phyloP scores from a whole-genome alignment of 2,113 vertebrate species.

The Phycodurus eques region DNA sequence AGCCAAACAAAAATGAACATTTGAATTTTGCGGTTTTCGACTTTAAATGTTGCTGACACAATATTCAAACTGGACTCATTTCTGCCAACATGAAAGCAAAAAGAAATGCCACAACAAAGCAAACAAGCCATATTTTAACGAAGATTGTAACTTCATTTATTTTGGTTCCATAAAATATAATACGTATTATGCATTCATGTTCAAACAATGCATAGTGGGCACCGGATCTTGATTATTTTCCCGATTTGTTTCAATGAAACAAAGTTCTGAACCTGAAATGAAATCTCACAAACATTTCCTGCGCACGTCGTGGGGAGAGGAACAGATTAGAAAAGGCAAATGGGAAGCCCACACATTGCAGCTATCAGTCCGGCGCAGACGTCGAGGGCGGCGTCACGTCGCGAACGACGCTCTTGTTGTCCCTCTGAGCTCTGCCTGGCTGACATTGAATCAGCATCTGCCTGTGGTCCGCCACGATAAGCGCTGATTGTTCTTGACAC shows the following conservation, averaged over 20 bases:
- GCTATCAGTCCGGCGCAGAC: conserved; percentile 24
- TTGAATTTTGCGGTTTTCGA: no score
- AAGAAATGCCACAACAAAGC: no score
- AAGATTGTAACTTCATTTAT: no score
- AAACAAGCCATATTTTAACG: no score
- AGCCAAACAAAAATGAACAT: no score
- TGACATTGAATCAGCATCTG: conserved; percentile 62
- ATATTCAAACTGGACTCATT: no score
- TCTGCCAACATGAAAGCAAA: no score
- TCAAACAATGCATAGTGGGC: no score
- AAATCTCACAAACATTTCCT: conserved; percentile 7
- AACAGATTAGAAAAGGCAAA: conserved; percentile 24
- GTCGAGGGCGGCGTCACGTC: conserved; percentile 14
- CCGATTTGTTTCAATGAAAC: neutral
- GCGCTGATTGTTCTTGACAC: conserved; percentile 70
- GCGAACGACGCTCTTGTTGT: conserved; percentile 17
- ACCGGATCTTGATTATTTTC: neutral
- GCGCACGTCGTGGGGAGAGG: conserved; percentile 16
- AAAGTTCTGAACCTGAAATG: conserved; percentile 10
- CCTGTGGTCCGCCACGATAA: conserved; percentile 61
- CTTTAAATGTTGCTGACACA: neutral
- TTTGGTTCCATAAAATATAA: no score
- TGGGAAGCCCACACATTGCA: conserved; percentile 19
- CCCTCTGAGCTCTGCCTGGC: conserved; percentile 35
- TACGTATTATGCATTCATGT: no score